Base-by-base conservation (phyloP, 35 echinoderm and acorn worm genomes). In the Lytechinus variegatus region DNA sequence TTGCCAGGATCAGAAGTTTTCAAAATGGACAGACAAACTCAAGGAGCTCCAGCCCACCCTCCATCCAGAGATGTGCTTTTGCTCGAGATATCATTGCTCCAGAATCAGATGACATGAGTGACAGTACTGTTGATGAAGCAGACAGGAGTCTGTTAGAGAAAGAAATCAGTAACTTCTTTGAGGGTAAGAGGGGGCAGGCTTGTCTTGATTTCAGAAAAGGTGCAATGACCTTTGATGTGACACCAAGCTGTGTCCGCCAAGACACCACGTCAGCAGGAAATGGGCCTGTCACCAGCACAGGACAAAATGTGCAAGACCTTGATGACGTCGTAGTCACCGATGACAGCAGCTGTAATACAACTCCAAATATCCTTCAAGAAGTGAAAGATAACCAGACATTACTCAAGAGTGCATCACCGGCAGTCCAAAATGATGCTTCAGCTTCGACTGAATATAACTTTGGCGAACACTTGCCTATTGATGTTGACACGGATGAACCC, bases 1-100 rank as follows among this genome's bases (percentile, higher is more conserved):
- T 79, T 24, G n/a, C 66, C 3, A 79, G 66, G n/a, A 79, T 79
- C 8, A 16, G 19, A 8, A 79, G 66, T n/a, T 24, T 79, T 16
- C 66, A 79, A 24, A 24, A 79, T n/a, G 66, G n/a, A 79, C 66
- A 79, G 66, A 79, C 16, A 24, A 24, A 79, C 66, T 79, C 66
- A 0, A n/a, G 19, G 66, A 79, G 21, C 16, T 19, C 66, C 7
- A 79, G 16, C 21, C 66, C 66, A 79, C 66, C 66, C 66, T 24
- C n/a, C 66, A 79, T 79, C 66, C 66, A 79, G n/a, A 79, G 66
- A 79, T 16, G 66, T n/a, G 66, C 66, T 79, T 79, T 79, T 79
- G 66, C 66, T n/a, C 4, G 19, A 79, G 66, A 79, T n/a, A 79
- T 79, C 66, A 79, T 79, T 16, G 16, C n/a, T n/a, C 66, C 66